phyloP scores from a whole-genome alignment of 2,888 invertebrate species.

The Digitonthophagus gazella region DNA sequence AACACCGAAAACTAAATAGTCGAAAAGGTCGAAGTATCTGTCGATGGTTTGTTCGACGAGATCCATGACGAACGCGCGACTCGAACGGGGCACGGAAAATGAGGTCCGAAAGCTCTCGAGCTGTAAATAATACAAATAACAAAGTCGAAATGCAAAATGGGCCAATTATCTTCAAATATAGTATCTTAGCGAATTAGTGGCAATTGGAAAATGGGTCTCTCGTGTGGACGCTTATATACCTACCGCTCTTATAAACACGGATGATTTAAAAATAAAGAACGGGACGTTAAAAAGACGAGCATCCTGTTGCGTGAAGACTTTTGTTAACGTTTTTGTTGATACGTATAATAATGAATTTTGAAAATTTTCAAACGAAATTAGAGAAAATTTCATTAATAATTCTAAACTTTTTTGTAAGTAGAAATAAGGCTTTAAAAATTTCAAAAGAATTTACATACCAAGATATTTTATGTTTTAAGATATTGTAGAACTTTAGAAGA shows the following conservation, averaged over 20 bases:
- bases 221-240: slow-evolving; percentile 30
- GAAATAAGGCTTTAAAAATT: too few relatives aligned
- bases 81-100: slow-evolving; percentile 8
- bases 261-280: slow-evolving; percentile 31
- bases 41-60: slow-evolving; percentile 35
- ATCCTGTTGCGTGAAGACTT: slow-evolving; percentile 18
- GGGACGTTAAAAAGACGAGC: slow-evolving; percentile 19
- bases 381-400: too few relatives aligned
- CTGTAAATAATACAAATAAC: slow-evolving; percentile 22
- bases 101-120: not conserved
- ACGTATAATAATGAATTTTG: too few relatives aligned
- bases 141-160: slow-evolving; percentile 34
- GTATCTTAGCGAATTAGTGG: slow-evolving; percentile 38
- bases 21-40: slow-evolving; percentile 59
- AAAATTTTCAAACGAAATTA: too few relatives aligned
- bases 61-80: slow-evolving; percentile 8
- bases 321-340: too few relatives aligned
- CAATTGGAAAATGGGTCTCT: slow-evolving; percentile 43
- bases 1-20: slow-evolving; percentile 64
- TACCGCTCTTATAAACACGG: not conserved
- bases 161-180: slow-evolving; percentile 41
- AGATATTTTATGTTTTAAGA: too few relatives aligned
- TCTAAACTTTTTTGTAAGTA: too few relatives aligned
- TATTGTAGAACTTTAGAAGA: too few relatives aligned
- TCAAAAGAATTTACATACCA: too few relatives aligned